Evolutionary conservation across 2,888 invertebrate genomes (phyloP), one percentile per base, ranked within the genome.

Genomic region (Flexamia atlantica): DNA sequence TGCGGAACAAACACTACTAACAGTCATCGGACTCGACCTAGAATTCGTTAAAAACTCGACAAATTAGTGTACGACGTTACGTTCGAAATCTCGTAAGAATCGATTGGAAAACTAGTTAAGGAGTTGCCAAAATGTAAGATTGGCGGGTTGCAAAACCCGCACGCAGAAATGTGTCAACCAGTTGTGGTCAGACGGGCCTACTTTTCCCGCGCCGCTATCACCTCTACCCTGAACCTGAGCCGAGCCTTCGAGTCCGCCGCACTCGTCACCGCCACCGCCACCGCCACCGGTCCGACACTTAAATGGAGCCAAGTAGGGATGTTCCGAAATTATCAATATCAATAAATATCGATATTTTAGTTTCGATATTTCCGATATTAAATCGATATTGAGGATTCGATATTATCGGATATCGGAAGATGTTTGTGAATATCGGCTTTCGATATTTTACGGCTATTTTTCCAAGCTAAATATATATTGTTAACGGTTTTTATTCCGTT

Each of bases 71-170:
- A 30, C 30, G 64, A 64, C 64, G 64, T 28, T 5, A 64, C 14
- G 23, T 30, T 30, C 28, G 30, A 64, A 64, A 64, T 28, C 2
- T 57, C 30, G 64, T 17, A 64, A 64, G 64, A 64, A 64, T 64
- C 64, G 64, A 64, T 64, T 64, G 64, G 64, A 28, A 28, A 64
- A 64, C 64, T 64, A 64, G 64, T 64, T 64, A 28, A 12, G 28
- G 64, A 57, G 64, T 64, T 64, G 64, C 64, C 64, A 64, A 64
- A 64, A 64, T 9, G 28, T 64, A 64, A 64, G 25, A 64, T 64
- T 64, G 64, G 64, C 30, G 28, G 57, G 64, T 64, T 64, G 64
- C 64, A 30, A 64, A 64, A 64, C 64, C 30, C 23, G n/a, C n/a
- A 3, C 30, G 64, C 64, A 28, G 64, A 64, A 28, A 28, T 64